Conservation (phyloP, 2,888 invertebrate species). For the Odontocolon sp. region DNA sequence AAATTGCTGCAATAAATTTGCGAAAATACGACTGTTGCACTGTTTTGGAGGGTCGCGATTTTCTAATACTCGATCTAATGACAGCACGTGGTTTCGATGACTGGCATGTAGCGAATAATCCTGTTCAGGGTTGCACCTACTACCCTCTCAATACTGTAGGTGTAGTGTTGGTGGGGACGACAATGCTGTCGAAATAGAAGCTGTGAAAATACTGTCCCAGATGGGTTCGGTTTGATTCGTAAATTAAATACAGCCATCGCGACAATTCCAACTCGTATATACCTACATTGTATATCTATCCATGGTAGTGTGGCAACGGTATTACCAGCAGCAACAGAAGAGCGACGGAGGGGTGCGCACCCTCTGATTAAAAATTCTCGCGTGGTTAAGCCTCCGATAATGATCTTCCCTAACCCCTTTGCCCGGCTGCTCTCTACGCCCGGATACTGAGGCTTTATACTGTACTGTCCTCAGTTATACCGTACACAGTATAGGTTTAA, state of each 20-base stretch:
- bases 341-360: slow-evolving; percentile 77
- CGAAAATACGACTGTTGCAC: background rate
- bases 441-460: slow-evolving; percentile 60
- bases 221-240: slow-evolving; percentile 53
- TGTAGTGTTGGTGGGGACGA: slow-evolving; percentile 4
- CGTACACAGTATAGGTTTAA: slow-evolving; percentile 71
- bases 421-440: slow-evolving; percentile 37
- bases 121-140: slow-evolving; percentile 70
- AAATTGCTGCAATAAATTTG: slow-evolving; percentile 20
- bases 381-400: slow-evolving; percentile 81
- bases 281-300: slow-evolving; percentile 53
- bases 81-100: slow-evolving; percentile 72
- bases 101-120: slow-evolving; percentile 68
- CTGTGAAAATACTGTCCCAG: slow-evolving; percentile 70
- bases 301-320: slow-evolving; percentile 67
- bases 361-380: slow-evolving; percentile 82
- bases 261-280: slow-evolving; percentile 76
- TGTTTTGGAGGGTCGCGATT: too few relatives aligned
- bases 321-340: slow-evolving; percentile 68
- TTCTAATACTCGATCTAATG: background rate
- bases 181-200: slow-evolving; percentile 62
- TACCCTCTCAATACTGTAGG: slow-evolving; percentile 24
- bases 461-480: slow-evolving; percentile 28
- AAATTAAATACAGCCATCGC: slow-evolving; percentile 65
- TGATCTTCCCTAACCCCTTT: slow-evolving; percentile 80